Percentiles rank a stretch among this genome's conserved stretches.
These are phyloP conservation scores for Sebastes nivosus DNA, from an alignment of 2,797 vertebrate species.

Conservation along the genomic window DNA sequence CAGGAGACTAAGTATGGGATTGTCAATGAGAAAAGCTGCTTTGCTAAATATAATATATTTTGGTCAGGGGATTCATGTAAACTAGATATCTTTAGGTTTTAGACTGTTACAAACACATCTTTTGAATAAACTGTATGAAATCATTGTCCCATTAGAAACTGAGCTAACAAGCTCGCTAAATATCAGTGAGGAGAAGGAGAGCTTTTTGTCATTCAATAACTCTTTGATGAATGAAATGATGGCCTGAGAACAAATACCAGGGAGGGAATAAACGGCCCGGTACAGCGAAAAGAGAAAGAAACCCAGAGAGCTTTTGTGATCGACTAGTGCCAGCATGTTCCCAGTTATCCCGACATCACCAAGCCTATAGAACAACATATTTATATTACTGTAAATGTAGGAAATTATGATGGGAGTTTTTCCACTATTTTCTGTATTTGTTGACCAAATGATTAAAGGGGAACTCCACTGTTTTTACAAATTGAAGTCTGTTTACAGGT, in stretches of 20 bases:
- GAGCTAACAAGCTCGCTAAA: not conserved
- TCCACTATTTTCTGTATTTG: no score
- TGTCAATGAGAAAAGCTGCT: constrained; percentile 10
- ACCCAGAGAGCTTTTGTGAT: not conserved
- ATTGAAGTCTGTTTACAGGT: no score
- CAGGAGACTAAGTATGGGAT: not conserved
- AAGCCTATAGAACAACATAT: no score
- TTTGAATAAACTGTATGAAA: not conserved
- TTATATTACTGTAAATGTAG: no score
- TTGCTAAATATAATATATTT: not conserved
- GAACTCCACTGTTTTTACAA: no score
- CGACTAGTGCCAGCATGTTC: no score
- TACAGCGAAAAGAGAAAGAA: not conserved
- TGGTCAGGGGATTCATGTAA: no score
- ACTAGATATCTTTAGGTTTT: not conserved
- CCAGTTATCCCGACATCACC: rapidly evolving
- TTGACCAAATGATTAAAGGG: no score
- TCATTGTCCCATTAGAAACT: not conserved
- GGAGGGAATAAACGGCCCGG: not conserved
- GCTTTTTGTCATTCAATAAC: not conserved
- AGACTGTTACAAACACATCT: not conserved
- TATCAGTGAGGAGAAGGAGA: not conserved
- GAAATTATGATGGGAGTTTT: no score
- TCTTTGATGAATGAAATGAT: not conserved
- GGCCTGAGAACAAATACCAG: not conserved